Base-by-base conservation (phyloP, 1,140 invertebrate species). In the Ganaspis sp. region DNA sequence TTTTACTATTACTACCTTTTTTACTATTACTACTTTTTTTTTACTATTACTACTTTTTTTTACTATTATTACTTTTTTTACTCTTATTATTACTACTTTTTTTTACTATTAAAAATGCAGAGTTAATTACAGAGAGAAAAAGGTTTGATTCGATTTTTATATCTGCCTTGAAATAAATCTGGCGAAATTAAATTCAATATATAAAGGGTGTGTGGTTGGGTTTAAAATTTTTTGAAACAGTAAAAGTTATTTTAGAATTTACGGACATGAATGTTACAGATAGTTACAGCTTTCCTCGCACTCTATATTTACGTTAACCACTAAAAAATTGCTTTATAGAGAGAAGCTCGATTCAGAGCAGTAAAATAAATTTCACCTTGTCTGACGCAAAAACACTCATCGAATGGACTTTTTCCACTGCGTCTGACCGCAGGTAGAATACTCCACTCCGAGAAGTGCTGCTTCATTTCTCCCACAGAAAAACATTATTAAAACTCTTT, bases 361-460 rank as follows among this genome's bases (percentile, higher is more conserved):
- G 58, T 64, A 64, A 64, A 64, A 64, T 64, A 64, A 64, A 64
- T 64, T 64, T 64, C 12, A 64, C 58, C 26, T 34, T 34, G 58
- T 64, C 58, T 29, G 21, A 64, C 21, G 21, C 15, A 64, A 64
- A 64, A 34, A 64, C 23, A 26, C 23, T 21, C 12, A 64, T 64
- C 26, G 58, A 29, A 29, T 26, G 54, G 12, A 64, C 58, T 64
- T 64, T 64, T 64, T 64, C 4, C 26, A 26, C 58, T 29, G 26
- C 58, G 58, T 34, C 23, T 64, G 23, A 64, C 58, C 23, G 23
- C 58, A 64, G 26, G 11, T n/a, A 29, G 58, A 29, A 29, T 29
- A 64, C 58, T 64, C 58, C 19, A 58, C 21, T 58, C 19, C 0
- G 21, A 58, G 19, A 58, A 58, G 45, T 49, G 45, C 45, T 17